Percentiles rank a stretch among this genome's conserved stretches.
These are phyloP conservation scores for Neotoma lepida DNA, from an alignment of 2,113 vertebrate genomes.

Conservation along the genomic window DNA sequence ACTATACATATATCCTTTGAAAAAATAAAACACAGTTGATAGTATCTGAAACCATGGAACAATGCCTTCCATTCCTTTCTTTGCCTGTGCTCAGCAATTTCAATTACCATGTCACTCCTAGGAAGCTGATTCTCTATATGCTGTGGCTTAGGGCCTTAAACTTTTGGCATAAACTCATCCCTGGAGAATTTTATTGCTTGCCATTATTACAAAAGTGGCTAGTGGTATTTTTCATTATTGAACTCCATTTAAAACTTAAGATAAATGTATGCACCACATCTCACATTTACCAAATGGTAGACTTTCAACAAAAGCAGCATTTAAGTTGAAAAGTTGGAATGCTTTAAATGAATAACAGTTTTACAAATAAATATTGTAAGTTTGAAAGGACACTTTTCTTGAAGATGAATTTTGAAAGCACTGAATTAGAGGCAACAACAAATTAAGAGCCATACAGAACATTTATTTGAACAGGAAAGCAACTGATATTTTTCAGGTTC, in stretches of 20 bases:
- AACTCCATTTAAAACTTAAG: slow-evolving; percentile 31
- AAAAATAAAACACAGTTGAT: slow-evolving; percentile 39
- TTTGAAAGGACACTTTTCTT: slow-evolving; percentile 58
- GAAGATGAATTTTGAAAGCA: slow-evolving; percentile 52
- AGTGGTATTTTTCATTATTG: slow-evolving; percentile 45
- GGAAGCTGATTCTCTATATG: slow-evolving; percentile 1
- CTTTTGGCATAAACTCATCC: slow-evolving; percentile 50
- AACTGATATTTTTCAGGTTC: slow-evolving; percentile 30
- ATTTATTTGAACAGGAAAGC: slow-evolving; percentile 41
- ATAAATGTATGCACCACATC: slow-evolving; percentile 44
- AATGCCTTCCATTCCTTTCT: neutral
- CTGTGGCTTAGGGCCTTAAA: slow-evolving; percentile 13
- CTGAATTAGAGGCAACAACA: neutral
- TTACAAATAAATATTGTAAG: slow-evolving; percentile 21
- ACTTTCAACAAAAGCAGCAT: slow-evolving; percentile 44
- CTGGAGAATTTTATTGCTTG: slow-evolving; percentile 73
- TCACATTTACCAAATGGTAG: slow-evolving; percentile 25
- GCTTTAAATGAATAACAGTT: slow-evolving; percentile 22
- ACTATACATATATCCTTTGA: neutral
- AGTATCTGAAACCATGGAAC: slow-evolving; percentile 28
- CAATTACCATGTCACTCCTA: neutral
- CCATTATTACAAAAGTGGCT: slow-evolving; percentile 52
- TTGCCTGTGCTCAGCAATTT: neutral
- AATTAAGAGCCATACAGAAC: slow-evolving; percentile 7
- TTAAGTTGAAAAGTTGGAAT: slow-evolving; percentile 28